Conservation (phyloP, 2,113 vertebrate genomes). For the Cyprinodon tularosa region DNA sequence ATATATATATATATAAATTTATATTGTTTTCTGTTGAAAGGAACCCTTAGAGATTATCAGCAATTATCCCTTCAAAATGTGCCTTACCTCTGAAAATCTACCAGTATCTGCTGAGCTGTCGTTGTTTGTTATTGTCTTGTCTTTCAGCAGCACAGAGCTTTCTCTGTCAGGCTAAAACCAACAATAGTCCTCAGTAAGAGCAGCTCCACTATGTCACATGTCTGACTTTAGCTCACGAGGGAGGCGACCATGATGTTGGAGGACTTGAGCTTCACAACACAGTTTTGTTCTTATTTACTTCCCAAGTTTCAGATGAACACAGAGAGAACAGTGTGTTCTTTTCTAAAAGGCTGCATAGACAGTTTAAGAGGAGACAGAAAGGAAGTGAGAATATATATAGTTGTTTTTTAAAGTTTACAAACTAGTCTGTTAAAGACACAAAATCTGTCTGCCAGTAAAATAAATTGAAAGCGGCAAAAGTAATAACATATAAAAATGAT, state of each 20-base stretch:
- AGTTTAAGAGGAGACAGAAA: neutral
- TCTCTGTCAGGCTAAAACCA: constrained; percentile 48
- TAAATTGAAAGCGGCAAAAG: no score
- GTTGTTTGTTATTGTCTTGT: constrained; percentile 7
- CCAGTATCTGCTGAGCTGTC: constrained; percentile 7
- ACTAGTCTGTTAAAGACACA: no score
- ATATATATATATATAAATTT: no score
- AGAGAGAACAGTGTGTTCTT: neutral
- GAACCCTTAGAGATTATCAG: neutral
- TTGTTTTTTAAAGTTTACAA: no score
- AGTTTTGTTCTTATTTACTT: neutral
- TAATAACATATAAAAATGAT: no score
- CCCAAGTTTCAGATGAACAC: neutral
- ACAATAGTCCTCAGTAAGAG: constrained; percentile 61
- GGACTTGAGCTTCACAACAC: constrained; percentile 19
- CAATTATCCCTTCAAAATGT: neutral
- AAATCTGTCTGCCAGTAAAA: no score
- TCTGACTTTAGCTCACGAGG: constrained; percentile 43
- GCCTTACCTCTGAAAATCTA: neutral
- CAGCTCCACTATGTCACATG: constrained; percentile 66
- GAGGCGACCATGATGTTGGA: constrained; percentile 45
- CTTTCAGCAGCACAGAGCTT: constrained; percentile 27
- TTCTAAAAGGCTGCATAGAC: neutral
- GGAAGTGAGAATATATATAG: neutral
- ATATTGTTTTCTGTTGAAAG: no score